Conservation (phyloP, 2,888 invertebrate genomes). For the Epirrita christyi region DNA sequence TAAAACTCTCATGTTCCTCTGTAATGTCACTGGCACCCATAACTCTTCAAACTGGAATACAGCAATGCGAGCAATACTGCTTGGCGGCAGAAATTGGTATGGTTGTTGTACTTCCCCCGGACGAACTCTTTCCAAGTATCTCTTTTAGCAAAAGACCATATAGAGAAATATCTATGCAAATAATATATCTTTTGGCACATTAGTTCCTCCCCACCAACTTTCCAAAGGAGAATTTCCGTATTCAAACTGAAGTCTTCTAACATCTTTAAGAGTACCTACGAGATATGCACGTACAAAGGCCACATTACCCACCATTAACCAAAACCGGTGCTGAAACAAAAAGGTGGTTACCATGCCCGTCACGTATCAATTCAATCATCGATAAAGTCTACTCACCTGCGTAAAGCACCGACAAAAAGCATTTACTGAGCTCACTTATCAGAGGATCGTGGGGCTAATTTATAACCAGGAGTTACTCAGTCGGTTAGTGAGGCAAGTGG, state of each 20-base stretch:
- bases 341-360: constrained; percentile 64
- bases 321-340: constrained; percentile 41
- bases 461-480: constrained; percentile 79
- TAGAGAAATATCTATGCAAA: no score
- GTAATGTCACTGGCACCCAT: no score
- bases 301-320: constrained; percentile 38
- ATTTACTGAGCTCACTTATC: constrained; percentile 74
- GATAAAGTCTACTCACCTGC: constrained; percentile 78
- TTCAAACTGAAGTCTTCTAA: constrained; percentile 17
- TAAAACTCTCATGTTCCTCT: no score
- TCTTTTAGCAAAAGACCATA: no score
- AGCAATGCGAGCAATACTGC: no score
- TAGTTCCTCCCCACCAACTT: background rate
- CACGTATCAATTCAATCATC: constrained; percentile 76
- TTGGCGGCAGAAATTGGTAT: no score
- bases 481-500: constrained; percentile 61
- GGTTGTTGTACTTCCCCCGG: no score
- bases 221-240: background rate
- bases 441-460: constrained; percentile 75
- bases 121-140: no score
- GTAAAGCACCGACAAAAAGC: constrained; percentile 72
- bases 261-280: constrained; percentile 21
- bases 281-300: constrained; percentile 25
- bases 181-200: background rate
- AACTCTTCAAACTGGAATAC: no score